phyloP scores from a whole-genome alignment of 2,888 invertebrate genomes.

The Lepas anatifera region DNA sequence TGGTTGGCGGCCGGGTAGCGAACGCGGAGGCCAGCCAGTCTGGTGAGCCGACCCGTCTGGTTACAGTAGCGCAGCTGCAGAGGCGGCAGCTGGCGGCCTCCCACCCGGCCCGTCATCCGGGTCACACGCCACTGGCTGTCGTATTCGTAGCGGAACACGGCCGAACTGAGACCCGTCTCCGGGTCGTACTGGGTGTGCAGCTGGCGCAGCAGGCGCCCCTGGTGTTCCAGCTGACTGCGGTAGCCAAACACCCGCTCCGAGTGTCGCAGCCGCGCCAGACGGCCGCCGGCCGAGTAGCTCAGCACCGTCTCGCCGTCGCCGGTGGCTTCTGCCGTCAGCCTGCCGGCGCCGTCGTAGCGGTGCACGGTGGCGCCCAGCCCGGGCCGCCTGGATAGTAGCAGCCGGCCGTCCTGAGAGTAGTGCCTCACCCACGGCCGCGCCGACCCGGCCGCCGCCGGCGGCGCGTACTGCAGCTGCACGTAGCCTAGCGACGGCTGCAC shows the following conservation, averaged over 20 bases:
- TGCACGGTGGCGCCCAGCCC: constrained; percentile 48
- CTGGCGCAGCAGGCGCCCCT: constrained; percentile 20
- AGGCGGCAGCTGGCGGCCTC: constrained; percentile 22
- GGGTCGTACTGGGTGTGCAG: constrained; percentile 26
- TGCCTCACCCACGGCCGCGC: constrained; percentile 52
- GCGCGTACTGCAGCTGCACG: constrained; percentile 71
- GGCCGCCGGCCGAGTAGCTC: constrained; percentile 21
- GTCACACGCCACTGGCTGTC: constrained; percentile 28
- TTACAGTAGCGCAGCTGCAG: constrained; percentile 48
- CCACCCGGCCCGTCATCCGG: constrained; percentile 28
- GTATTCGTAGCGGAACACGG: constrained; percentile 26
- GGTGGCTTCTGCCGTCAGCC: constrained; percentile 40
- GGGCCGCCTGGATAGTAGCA: constrained; percentile 78
- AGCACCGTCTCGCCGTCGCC: constrained; percentile 32
- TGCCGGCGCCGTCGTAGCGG: constrained; percentile 69
- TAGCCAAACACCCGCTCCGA: constrained; percentile 21
- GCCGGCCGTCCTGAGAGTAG: constrained; percentile 68
- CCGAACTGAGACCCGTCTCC: constrained; percentile 27
- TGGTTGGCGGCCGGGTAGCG: constrained; percentile 59
- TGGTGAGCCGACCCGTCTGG: constrained; percentile 65
- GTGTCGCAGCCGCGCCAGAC: constrained; percentile 19
- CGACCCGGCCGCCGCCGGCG: constrained; percentile 69
- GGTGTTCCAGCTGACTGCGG: constrained; percentile 20
- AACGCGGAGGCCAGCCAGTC: constrained; percentile 69
- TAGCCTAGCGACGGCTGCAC: constrained; percentile 85